These are phyloP conservation scores for Drosophila paulistorum DNA, from an alignment of 1,140 invertebrate genomes.

Conservation along the genomic window DNA sequence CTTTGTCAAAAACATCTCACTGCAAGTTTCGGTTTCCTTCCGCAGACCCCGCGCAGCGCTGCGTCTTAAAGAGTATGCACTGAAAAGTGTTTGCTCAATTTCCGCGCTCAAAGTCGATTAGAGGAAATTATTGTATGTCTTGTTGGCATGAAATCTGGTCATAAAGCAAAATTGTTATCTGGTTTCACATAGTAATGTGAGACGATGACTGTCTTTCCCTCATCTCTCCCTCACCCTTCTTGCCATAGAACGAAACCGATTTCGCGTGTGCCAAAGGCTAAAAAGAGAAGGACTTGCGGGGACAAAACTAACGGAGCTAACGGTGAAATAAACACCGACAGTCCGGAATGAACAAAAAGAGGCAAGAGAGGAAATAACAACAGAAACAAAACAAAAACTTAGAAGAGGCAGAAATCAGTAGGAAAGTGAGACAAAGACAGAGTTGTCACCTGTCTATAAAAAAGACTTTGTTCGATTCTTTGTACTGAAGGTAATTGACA, in stretches of 20 bases:
- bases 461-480: constrained; percentile 12
- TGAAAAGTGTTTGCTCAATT: constrained; percentile 77
- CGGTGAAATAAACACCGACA: constrained; percentile 58
- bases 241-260: constrained; percentile 7
- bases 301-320: constrained; percentile 45
- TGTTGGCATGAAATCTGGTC: constrained; percentile 69
- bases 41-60: too few relatives aligned
- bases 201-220: constrained; percentile 7
- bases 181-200: constrained; percentile 69
- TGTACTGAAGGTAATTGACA: not conserved
- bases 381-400: constrained; percentile 26
- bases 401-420: constrained; percentile 32
- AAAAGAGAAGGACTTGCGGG: not conserved
- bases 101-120: constrained; percentile 68
- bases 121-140: constrained; percentile 76
- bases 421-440: constrained; percentile 27
- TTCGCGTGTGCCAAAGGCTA: constrained; percentile 23
- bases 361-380: constrained; percentile 14
- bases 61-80: not conserved
- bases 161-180: constrained; percentile 74
- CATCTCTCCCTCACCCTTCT: not conserved
- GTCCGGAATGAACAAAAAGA: constrained; percentile 44
- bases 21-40: constrained; percentile 15
- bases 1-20: not conserved
- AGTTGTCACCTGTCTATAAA: constrained; percentile 57